Evolutionary conservation across 2,888 invertebrate species (phyloP), one percentile per base, ranked within the genome.

Genomic region (Cenopis cana): DNA sequence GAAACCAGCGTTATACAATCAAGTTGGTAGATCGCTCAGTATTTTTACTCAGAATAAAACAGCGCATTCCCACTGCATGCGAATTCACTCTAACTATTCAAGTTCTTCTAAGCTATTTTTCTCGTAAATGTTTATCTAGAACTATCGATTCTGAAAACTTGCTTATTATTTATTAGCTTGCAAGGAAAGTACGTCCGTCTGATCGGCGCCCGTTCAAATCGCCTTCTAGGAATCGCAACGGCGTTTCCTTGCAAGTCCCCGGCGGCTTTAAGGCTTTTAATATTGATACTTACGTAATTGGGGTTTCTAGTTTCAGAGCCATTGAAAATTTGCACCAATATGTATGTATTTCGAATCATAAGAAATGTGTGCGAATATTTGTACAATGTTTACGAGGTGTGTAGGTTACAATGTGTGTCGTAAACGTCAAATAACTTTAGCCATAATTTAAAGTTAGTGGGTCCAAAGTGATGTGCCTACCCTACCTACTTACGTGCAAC

Each of bases 101-200:
- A 67, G 17, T 57, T 69, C 64, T 49, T 11, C 17, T 24, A 55
- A 61, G 36, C 12, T n/a, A 9, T 20, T 60, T 67, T 61, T 55
- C 61, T 20, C 14, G 24, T 59, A 69, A 54, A 49, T 73, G 60
- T 69, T 65, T 68, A 73, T 73, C 73, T 64, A 73, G 65, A 69
- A 74, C 74, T 76, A 76, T 81, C 76, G 75, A 82, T 88, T 87
- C 85, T 83, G 81, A 85, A 85, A 86, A 85, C 81, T 70, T 77
- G 79, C 78, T 82, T 83, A 88, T 88, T 88, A 89, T 87, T 88
- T 88, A 89, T 89, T 88, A 85, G 82, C 79, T 85, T 88, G 88
- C 86, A 83, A 46, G 74, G 69, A 77, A 75, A 82, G 83, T 84
- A 81, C 81, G 83, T 80, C 85, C 88, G 88, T 74, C 89, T 67